A percentile compares a stretch with the other conserved stretches of the same genome.
phyloP scores from a whole-genome alignment of 2,113 vertebrate species.

The pig (Sus scrofa) region T2T-Sscrofa CM000814.6:71068001-71068500 shows the following conservation, averaged over 20 bases:
- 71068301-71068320: not conserved
- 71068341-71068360: not conserved
- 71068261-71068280: not conserved
- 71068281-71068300: not conserved
- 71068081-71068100: not conserved
- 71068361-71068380: not conserved
- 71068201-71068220: accelerated
- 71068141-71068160: not conserved
- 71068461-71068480: not conserved
- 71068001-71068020: not conserved
- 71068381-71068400: not conserved
- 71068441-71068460: not conserved
- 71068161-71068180: not conserved
- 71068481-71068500: not conserved
- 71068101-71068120: not conserved
- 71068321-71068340: not conserved
- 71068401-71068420: not conserved
- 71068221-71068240: not conserved
- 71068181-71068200: not conserved
- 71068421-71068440: not conserved
- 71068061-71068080: not conserved
- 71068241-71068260: not conserved
- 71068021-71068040: not conserved
- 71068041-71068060: not conserved
- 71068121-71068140: not conserved